Evolutionary conservation across 2,797 vertebrate species (phyloP), one percentile per base, ranked within the genome.

Genomic region (Sciurus carolinensis): DNA sequence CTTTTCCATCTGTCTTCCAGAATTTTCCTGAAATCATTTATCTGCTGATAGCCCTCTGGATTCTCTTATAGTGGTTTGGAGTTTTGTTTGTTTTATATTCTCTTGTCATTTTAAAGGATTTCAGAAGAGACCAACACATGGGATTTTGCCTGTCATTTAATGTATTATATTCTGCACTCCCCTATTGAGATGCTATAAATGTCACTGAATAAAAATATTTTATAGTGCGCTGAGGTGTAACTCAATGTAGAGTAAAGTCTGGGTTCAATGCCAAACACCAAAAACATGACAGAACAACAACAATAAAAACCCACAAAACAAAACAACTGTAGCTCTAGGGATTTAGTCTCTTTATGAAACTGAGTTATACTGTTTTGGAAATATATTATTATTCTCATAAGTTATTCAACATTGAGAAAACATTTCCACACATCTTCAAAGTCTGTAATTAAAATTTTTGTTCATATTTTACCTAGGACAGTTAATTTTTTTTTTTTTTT

Each of bases 41-140:
- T 92, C 47, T 95, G 42, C n/a, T 87, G 30, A 64, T 39, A 12
- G 2, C 1, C 11, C 1, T 17, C 26, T 33, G n/a, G 39, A 77
- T 66, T 75, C 36, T 76, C n/a, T 77, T 50, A 47, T 39, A 66
- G 7, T 90, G 20, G 62, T 84, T 91, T 85, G 77, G 81, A 22
- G 26, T 73, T 76, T 82, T 90, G 72, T 57, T 52, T 79, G 42
- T 96, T 96, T 94, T 62, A 64, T 42, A 66, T 91, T 71, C 24
- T 76, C 59, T 75, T 87, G 2, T 76, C 17, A 69, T 59, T 94
- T 94, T 87, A 79, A 94, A 94, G 47, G 42, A 89, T 86, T 57
- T 85, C 18, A 85, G 93, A 39, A 87, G 80, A 76, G 71, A 90
- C 62, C 82, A 54, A 64, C 57, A 83, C 5, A 6, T 91, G 59